Evolutionary conservation across 2,888 invertebrate species (phyloP).

Genomic region (Orchesellides sinensis): DNA sequence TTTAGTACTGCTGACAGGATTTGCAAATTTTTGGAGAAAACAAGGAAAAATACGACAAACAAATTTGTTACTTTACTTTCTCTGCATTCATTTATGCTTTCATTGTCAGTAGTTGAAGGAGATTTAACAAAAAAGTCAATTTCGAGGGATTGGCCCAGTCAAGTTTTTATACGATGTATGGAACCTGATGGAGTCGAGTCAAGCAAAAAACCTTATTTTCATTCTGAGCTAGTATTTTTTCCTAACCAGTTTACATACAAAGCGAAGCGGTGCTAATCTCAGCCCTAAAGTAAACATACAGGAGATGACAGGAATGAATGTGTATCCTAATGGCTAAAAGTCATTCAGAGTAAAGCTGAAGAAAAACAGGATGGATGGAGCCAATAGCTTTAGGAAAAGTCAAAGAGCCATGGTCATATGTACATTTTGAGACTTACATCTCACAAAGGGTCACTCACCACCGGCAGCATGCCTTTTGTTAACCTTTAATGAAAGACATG

Average conservation of each 20-base stretch:
- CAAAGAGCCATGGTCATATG: constrained; percentile 14
- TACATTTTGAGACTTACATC: too few species aligned
- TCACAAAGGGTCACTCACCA: constrained; percentile 26
- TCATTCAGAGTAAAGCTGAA: constrained; percentile 17
- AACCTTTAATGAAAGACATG: constrained; percentile 20
- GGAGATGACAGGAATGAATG: constrained; percentile 27
- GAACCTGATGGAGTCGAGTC: neutral
- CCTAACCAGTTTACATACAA: neutral
- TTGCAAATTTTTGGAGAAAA: constrained; percentile 8
- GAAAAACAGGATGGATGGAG: neutral
- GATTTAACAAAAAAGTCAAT: constrained; percentile 26
- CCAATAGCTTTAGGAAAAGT: constrained; percentile 18
- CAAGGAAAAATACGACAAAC: neutral
- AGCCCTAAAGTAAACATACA: neutral
- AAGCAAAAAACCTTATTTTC: neutral
- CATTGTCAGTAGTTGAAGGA: neutral
- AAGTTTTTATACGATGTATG: neutral
- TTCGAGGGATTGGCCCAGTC: neutral
- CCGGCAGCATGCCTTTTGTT: neutral
- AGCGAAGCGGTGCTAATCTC: too few species aligned
- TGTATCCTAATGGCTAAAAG: constrained; percentile 31
- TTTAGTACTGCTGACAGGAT: neutral
- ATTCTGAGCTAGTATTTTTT: constrained; percentile 14
- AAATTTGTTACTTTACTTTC: constrained; percentile 9
- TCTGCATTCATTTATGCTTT: neutral